phyloP scores from a whole-genome alignment of 2,888 invertebrate genomes.

The Lobophora halterata region DNA sequence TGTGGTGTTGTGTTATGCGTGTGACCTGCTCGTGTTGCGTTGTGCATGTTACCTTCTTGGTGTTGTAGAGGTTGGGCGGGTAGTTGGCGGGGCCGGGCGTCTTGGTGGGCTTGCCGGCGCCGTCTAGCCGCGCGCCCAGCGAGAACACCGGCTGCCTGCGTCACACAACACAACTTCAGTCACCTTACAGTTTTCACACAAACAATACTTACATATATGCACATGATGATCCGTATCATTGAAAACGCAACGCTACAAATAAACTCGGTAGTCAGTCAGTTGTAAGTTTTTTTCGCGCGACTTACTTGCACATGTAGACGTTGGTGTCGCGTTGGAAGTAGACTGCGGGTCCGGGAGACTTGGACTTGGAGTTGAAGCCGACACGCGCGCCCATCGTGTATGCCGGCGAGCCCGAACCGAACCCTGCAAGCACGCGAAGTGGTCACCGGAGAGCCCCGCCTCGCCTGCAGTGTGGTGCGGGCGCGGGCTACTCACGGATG shows the following conservation, averaged over 20 bases:
- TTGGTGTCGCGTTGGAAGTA: constrained; percentile 70
- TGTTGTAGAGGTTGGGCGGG: constrained; percentile 71
- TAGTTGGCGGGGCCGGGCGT: constrained; percentile 70
- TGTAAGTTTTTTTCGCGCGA: too few relatives aligned
- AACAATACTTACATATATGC: background rate
- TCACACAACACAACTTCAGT: background rate
- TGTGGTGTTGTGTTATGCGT: too few relatives aligned
- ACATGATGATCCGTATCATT: background rate
- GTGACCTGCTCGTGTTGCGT: too few relatives aligned
- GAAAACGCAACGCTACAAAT: too few relatives aligned
- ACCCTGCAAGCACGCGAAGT: constrained; percentile 16
- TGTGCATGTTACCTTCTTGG: constrained; percentile 45
- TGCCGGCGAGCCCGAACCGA: constrained; percentile 72
- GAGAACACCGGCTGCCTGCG: constrained; percentile 62
- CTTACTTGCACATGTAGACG: constrained; percentile 57
- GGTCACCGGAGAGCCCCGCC: background rate
- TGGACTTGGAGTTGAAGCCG: constrained; percentile 49
- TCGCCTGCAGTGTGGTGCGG: constrained; percentile 2
- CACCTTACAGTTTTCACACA: background rate
- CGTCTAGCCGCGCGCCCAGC: constrained; percentile 56
- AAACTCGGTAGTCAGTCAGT: too few relatives aligned
- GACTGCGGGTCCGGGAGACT: constrained; percentile 77
- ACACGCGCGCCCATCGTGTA: constrained; percentile 67
- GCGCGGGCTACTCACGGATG: constrained; percentile 31
- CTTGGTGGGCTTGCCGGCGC: constrained; percentile 49